Percentiles rank a stretch among this genome's conserved stretches.
These are phyloP conservation scores for Paracanthobrama guichenoti DNA, from an alignment of 2,113 vertebrate species.

Conservation along the genomic window DNA sequence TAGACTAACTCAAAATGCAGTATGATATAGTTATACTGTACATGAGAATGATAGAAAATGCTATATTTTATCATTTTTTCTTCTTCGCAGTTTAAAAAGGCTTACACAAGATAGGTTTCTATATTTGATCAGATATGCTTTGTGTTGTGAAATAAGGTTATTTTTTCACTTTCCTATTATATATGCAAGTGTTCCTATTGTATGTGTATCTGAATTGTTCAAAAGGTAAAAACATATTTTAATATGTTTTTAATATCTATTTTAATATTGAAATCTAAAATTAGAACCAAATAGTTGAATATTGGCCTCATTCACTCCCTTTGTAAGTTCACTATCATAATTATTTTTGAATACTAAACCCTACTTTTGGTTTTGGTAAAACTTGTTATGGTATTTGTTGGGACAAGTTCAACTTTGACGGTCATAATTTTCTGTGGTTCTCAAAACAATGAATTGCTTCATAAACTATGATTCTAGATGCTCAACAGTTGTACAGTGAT, in stretches of 20 bases:
- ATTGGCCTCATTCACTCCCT: background rate
- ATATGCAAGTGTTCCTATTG: background rate
- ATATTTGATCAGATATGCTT: background rate
- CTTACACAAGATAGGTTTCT: background rate
- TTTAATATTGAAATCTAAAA: background rate
- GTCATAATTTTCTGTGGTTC: background rate
- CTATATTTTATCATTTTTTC: background rate
- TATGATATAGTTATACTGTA: background rate
- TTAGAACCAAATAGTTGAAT: background rate
- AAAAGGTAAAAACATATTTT: background rate
- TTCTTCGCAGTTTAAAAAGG: background rate
- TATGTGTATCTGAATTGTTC: background rate
- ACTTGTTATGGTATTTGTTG: background rate
- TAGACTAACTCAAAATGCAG: background rate
- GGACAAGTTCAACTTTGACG: background rate
- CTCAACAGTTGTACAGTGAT: background rate
- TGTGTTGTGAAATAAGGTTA: background rate
- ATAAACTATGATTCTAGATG: background rate
- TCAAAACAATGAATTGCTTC: background rate
- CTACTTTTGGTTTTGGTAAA: background rate
- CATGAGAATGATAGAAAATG: background rate
- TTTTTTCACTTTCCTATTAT: background rate
- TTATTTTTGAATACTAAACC: background rate
- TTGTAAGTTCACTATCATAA: background rate
- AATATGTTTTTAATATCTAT: background rate